Conservation (phyloP, 2,888 invertebrate genomes). For the Coenonympha arcania region DNA sequence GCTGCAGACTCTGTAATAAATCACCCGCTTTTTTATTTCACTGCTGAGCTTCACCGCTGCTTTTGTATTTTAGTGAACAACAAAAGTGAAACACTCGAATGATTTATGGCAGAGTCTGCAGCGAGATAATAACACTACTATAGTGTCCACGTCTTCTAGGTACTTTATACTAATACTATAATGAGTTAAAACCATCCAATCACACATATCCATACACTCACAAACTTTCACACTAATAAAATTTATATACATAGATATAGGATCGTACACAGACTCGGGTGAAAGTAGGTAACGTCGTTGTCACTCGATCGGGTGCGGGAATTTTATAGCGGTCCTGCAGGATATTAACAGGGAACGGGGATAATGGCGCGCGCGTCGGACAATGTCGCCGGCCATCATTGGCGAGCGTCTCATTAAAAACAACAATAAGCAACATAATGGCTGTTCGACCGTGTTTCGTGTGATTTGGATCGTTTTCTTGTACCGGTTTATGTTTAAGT, state of each 20-base stretch:
- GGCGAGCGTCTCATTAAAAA: constrained; percentile 63
- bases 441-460: constrained; percentile 32
- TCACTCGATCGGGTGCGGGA: constrained; percentile 48
- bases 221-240: no score
- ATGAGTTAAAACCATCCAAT: no score
- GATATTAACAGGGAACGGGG: constrained; percentile 52
- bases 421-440: constrained; percentile 59
- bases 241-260: not conserved
- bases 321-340: constrained; percentile 54
- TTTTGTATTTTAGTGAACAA: no score
- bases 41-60: no score
- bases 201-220: no score
- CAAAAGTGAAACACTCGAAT: no score
- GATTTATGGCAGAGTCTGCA: no score
- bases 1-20: no score
- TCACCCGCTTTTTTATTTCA: no score
- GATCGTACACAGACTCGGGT: constrained; percentile 1
- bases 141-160: no score
- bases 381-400: constrained; percentile 53
- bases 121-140: no score
- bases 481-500: not conserved
- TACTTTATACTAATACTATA: no score
- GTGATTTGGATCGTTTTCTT: constrained; percentile 28
- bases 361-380: constrained; percentile 58
- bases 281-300: constrained; percentile 32